Evolutionary conservation across 1,140 invertebrate species (phyloP).

Genomic region (Drosophila pseudoobscura): DNA sequence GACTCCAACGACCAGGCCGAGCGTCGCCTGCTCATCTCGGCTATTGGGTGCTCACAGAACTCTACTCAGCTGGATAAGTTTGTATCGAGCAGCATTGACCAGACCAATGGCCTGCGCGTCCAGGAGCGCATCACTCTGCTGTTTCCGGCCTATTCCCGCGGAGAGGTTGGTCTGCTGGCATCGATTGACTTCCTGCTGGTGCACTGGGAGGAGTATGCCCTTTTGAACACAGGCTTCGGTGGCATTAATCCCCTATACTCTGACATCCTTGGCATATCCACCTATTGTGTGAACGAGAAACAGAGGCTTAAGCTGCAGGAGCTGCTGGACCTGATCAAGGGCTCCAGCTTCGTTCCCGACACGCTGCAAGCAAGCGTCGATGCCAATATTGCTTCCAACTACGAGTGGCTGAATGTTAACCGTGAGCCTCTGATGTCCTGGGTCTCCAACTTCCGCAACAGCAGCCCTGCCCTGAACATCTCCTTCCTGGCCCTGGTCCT

Average conservation of each 20-base stretch:
- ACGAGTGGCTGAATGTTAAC: conserved; percentile 60
- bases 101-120: conserved; percentile 38
- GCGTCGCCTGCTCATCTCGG: conserved; percentile 84
- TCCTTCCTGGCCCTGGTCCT: conserved; percentile 52
- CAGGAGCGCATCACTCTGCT: conserved; percentile 72
- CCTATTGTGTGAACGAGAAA: conserved; percentile 54
- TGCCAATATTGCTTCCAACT: conserved; percentile 50
- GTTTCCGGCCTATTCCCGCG: conserved; percentile 63
- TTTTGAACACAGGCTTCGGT: conserved; percentile 64
- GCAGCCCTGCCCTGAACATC: conserved; percentile 51
- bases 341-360: conserved; percentile 32
- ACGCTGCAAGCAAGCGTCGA: conserved; percentile 57
- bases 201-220: conserved; percentile 58
- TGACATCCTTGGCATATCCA: conserved; percentile 62
- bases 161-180: conserved; percentile 56
- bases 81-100: conserved; percentile 65
- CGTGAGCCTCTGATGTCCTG: conserved; percentile 64
- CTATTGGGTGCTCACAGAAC: conserved; percentile 85
- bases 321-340: conserved; percentile 51
- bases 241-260: conserved; percentile 61
- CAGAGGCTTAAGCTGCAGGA: conserved; percentile 57
- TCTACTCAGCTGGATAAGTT: conserved; percentile 56
- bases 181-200: conserved; percentile 63
- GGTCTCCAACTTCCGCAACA: conserved; percentile 41
- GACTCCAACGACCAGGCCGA: conserved; percentile 85